These are phyloP conservation scores for Platyscapa corneri DNA, from an alignment of 1,140 invertebrate species.

Conservation along the genomic window DNA sequence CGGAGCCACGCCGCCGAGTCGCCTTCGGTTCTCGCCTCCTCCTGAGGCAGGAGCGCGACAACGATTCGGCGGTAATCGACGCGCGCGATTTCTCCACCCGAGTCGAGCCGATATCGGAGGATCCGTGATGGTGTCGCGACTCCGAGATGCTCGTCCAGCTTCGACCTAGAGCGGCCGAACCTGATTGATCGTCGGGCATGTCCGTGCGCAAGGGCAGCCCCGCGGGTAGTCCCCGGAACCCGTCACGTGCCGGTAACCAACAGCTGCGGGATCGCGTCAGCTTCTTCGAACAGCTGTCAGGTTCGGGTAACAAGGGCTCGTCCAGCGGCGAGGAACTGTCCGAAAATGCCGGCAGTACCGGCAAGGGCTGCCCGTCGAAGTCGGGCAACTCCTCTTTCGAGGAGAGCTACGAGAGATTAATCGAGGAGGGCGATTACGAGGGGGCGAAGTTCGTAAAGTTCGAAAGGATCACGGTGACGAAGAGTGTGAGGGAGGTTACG, in stretches of 20 bases:
- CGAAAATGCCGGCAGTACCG: conserved; percentile 53
- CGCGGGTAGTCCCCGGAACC: background rate
- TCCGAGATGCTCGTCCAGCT: background rate
- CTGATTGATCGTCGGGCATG: background rate
- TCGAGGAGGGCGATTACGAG: conserved; percentile 79
- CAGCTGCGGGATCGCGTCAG: conserved; percentile 81
- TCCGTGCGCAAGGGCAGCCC: conserved; percentile 43
- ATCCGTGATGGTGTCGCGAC: no score
- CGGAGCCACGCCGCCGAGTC: background rate
- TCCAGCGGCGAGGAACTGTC: conserved; percentile 65
- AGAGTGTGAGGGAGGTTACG: conserved; percentile 73
- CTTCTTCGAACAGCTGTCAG: conserved; percentile 86
- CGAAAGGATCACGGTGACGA: conserved; percentile 79
- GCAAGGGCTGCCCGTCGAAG: conserved; percentile 58
- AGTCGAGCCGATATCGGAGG: no score
- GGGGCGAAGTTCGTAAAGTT: conserved; percentile 80
- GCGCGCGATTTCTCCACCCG: no score
- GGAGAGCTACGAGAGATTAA: conserved; percentile 76
- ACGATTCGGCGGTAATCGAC: no score
- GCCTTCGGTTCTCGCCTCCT: no score
- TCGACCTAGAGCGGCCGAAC: no score
- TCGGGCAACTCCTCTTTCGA: conserved; percentile 73
- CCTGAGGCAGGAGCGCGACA: no score
- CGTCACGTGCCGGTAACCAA: conserved; percentile 53
- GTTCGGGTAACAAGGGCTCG: conserved; percentile 67